Base-by-base conservation (phyloP, 2,113 vertebrate species). In the Sciurus niger region DNA sequence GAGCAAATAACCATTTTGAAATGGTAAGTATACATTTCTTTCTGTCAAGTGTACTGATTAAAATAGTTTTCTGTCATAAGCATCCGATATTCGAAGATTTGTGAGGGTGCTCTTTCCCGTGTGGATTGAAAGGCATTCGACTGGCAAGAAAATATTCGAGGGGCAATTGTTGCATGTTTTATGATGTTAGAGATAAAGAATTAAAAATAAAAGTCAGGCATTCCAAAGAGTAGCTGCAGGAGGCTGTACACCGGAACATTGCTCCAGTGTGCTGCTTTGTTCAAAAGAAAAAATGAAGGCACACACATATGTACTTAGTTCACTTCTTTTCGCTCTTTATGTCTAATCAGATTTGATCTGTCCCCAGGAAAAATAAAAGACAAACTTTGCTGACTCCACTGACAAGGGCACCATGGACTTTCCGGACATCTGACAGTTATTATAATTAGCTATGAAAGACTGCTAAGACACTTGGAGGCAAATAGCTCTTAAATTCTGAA, bases 381-480 rank as follows among this genome's bases (percentile, higher is more conserved):
- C 97, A 99, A 99, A 99, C 99, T 99, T 98, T 98, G 98, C 96
- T 98, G 99, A 99, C 99, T 99, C 98, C 79, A 95, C 97, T 97
- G 98, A 97, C 98, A 98, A 98, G 98, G 98, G 96, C 96, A 97
- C 89, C 93, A 34, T 96, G 96, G 98, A 97, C 98, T 99, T 98
- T 98, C 97, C 98, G 98, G 99, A 98, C 98, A 98, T 99, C 98
- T 99, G 99, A 99, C 99, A 99, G 99, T 99, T 99, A 99, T 98
- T 98, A 98, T 99, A 99, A 99, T 99, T 98, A 99, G 98, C 98
- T 96, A 92, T 97, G 97, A 97, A 97, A 98, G 98, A 94, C 96
- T 89, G 97, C 84, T 46, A 93, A 98, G 98, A 98, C 98, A 98
- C 98, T 99, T 98, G 98, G 98, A 98, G 98, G 98, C 98, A 97